Evolutionary conservation across 2,888 invertebrate genomes (phyloP), one percentile per base, ranked within the genome.

Genomic region (Ophion obscuratus): DNA sequence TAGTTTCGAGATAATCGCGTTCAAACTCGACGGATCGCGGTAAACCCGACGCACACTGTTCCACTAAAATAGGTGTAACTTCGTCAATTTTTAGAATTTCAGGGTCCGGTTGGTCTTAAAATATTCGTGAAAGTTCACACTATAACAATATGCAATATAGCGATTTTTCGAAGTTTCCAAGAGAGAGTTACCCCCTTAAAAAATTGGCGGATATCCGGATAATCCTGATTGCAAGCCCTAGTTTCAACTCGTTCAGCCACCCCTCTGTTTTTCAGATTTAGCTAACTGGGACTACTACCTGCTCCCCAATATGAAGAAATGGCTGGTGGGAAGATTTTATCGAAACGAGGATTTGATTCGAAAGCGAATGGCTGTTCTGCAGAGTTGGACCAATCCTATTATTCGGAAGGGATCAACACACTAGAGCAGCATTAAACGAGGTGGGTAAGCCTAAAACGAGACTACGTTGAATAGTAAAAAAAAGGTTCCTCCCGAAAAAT

Each of bases 351-450:
- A 31, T 0, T 2, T 20, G n/a, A 61, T n/a, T 0, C n/a, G 17
- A 9, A 61, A 17, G 17, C 59, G 9, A 61, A n/a, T 31, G 20
- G 14, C 59, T 61, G 20, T 20, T 61, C 17, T 61, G 59, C 20
- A n/a, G 59, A 5, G n/a, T 61, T 61, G 20, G n/a, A n/a, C 9
- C 20, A 61, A n/a, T 61, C n/a, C 20, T 61, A 20, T n/a, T 61
- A 61, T 61, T 20, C n/a, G 59, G 59, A 61, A 61, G n/a, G n/a
- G n/a, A n/a, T 17, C 59, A 20, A 61, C n/a, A 61, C 20, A 61
- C n/a, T 61, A 17, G 1, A 61, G 20, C 59, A 61, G n/a, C 59
- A 9, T 31, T 31, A 4, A 4, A 31, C 4, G 31, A 31, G 4
- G 31, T 31, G 31, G 2, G 4, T 4, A 2, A 31, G 2, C 59